Percentiles rank a stretch among this genome's conserved stretches.
phyloP scores from a whole-genome alignment of 2,797 vertebrate genomes.

The Craterocephalus amniculus region DNA sequence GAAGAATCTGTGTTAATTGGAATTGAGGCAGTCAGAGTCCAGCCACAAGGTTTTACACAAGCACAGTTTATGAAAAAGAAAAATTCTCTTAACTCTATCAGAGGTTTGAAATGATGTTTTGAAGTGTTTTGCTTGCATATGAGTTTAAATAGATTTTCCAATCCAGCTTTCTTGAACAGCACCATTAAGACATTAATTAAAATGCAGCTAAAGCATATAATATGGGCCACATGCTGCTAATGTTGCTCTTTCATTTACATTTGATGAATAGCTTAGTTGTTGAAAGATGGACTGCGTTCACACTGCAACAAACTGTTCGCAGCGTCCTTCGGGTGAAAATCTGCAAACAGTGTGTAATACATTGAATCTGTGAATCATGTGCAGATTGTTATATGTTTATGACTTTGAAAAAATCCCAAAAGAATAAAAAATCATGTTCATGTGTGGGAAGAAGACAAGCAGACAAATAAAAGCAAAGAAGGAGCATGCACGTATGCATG shows the following conservation, averaged over 20 bases:
- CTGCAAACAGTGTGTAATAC: too few relatives aligned
- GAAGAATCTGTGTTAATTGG: slow-evolving; percentile 39
- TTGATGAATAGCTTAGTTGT: neutral
- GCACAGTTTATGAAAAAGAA: neutral
- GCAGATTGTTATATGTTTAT: neutral
- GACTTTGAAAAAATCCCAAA: neutral
- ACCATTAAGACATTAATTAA: neutral
- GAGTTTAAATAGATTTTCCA: slow-evolving; percentile 8
- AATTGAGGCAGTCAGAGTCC: slow-evolving; percentile 26
- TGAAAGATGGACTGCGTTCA: neutral
- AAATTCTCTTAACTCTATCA: neutral
- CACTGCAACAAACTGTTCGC: neutral
- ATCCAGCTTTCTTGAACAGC: neutral
- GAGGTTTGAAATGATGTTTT: neutral
- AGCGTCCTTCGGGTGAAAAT: too few relatives aligned
- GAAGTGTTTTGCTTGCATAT: neutral
- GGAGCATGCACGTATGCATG: slow-evolving; percentile 12
- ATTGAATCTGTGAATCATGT: neutral
- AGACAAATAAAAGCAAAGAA: neutral
- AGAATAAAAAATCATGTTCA: slow-evolving; percentile 1
- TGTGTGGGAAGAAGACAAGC: neutral
- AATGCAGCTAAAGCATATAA: neutral
- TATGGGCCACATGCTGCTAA: neutral
- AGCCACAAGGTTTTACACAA: slow-evolving; percentile 13
- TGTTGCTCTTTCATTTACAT: neutral